These are phyloP conservation scores for Helarctos malayanus DNA, from an alignment of 2,797 vertebrate genomes.

Conservation along the genomic window DNA sequence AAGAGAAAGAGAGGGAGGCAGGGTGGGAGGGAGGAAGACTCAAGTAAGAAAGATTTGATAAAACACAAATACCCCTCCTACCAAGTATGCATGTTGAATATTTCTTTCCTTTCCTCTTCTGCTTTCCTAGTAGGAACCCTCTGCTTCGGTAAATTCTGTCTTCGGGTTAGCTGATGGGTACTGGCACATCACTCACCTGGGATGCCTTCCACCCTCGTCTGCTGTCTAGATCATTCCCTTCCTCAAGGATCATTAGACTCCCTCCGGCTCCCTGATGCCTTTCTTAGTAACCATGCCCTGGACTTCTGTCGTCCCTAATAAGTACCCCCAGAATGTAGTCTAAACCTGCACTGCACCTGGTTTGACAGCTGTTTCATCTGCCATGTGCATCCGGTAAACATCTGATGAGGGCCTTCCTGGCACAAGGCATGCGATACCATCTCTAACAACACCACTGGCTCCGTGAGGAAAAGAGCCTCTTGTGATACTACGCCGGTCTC, in stretches of 20 bases:
- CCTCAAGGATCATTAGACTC: neutral
- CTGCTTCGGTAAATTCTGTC: neutral
- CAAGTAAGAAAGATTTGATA: neutral
- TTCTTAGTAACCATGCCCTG: neutral
- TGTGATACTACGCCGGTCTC: neutral
- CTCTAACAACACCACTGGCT: neutral
- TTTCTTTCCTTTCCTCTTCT: constrained; percentile 26
- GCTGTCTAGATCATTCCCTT: neutral
- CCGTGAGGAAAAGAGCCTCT: neutral
- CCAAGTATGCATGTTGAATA: neutral
- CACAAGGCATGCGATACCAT: neutral
- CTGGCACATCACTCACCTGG: neutral
- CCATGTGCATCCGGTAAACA: neutral
- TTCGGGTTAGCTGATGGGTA: neutral
- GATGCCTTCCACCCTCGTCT: neutral
- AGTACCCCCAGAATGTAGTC: neutral
- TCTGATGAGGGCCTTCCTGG: neutral
- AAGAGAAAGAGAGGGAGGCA: too few species aligned
- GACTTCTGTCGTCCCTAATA: neutral
- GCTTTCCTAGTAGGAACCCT: neutral
- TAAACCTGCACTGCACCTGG: neutral
- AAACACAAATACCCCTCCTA: neutral
- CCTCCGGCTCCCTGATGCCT: neutral
- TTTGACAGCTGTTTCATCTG: neutral
- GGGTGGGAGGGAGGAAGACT: neutral